Conservation (phyloP, 1,140 invertebrate genomes). For the Trachelipus rathkii region DNA sequence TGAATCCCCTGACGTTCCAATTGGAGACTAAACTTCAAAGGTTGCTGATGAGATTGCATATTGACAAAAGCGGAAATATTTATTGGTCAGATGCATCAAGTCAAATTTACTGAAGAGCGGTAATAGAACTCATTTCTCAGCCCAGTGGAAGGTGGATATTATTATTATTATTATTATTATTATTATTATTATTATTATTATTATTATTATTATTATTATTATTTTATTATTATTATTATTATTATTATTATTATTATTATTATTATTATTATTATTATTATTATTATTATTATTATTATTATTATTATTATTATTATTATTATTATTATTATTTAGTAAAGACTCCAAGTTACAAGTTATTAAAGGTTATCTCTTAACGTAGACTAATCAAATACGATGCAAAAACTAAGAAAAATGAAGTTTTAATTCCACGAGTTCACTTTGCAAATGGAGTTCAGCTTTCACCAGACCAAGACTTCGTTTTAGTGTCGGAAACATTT, state of each 20-base stretch:
- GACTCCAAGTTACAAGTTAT: too few relatives aligned
- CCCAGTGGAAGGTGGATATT: slow-evolving; percentile 31
- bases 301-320: too few relatives aligned
- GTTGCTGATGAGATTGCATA: slow-evolving; percentile 40
- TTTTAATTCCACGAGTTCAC: slow-evolving; percentile 65
- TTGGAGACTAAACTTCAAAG: slow-evolving; percentile 24
- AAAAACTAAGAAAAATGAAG: slow-evolving; percentile 60
- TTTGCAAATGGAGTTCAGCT: slow-evolving; percentile 78
- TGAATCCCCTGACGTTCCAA: slow-evolving; percentile 38
- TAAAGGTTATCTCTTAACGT: background rate
- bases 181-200: too few relatives aligned
- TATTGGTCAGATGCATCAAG: slow-evolving; percentile 43
- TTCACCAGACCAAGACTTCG: slow-evolving; percentile 67
- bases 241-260: too few relatives aligned
- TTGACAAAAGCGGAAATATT: slow-evolving; percentile 39
- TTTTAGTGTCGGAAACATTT: slow-evolving; percentile 65
- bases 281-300: too few relatives aligned
- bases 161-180: too few relatives aligned
- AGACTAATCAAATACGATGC: slow-evolving; percentile 66
- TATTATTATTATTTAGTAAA: too few relatives aligned
- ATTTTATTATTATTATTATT: too few relatives aligned
- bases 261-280: too few relatives aligned
- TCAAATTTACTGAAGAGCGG: slow-evolving; percentile 19
- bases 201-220: too few relatives aligned
- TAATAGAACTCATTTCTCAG: slow-evolving; percentile 34